Base-by-base conservation (phyloP, 2,113 vertebrate species). In the Larimichthys crocea region DNA sequence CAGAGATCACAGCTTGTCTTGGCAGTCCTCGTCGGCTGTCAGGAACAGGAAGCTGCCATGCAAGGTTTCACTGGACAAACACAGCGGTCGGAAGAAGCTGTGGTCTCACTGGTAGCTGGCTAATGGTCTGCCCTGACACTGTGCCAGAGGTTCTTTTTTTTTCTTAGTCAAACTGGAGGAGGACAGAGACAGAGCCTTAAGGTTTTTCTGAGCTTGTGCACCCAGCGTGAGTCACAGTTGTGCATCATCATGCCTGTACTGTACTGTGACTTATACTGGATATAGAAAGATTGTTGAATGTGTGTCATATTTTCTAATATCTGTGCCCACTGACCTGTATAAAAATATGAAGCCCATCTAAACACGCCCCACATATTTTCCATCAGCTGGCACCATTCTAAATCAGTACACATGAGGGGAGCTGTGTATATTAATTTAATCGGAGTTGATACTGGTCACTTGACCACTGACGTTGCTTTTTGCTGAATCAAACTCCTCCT, bases 341-440 rank as follows among this genome's bases (percentile, higher is more conserved):
- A n/a, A 76, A 88, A 66, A 19, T 46, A 62, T 22, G 19, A 66
- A 74, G 72, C 75, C 53, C 60, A 42, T 75, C 44, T 48, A 56
- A 66, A 70, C 72, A 35, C 55, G 63, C 35, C 19, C 20, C 6
- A 1, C 52, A 57, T 81, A 17, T 53, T 52, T 74, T 55, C 76
- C 82, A 85, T 88, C 82, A 83, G 67, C 74, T 90, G 90, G 65
- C 85, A 59, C 44, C 56, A 56, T 86, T 90, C 76, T 87, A 49
- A 81, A 65, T 69, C 64, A 87, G 56, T n/a, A 29, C 78, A 73
- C 84, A 76, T 16, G 48, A 67, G 20, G 71, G 42, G 57, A 73
- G 55, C 16, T 57, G 49, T 69, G 40, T 64, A 15, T 31, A 50
- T 63, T 66, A 64, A 71, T 79, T 68, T 66, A 78, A 22, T 20